These are phyloP conservation scores for Mustelus asterias DNA, from an alignment of 2,113 vertebrate species.

Conservation along the genomic window DNA sequence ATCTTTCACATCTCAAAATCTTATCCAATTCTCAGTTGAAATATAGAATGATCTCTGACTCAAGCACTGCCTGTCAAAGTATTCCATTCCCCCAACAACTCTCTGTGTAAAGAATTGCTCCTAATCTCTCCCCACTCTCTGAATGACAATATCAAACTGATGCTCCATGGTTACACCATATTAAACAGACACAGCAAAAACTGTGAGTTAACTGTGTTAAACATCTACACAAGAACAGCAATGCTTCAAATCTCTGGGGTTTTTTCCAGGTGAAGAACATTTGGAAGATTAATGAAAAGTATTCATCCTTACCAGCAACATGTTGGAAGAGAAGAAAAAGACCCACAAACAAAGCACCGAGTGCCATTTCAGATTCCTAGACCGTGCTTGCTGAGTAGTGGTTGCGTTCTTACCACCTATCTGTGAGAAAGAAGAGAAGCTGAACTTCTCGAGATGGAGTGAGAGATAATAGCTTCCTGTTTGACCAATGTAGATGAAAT, in stretches of 20 bases:
- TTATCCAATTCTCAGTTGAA: neutral
- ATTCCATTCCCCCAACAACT: too few species aligned
- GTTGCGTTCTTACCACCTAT: neutral
- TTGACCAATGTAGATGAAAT: neutral
- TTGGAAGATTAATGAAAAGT: neutral
- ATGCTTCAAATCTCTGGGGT: neutral
- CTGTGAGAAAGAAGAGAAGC: neutral
- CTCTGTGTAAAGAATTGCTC: too few species aligned
- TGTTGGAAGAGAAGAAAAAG: neutral
- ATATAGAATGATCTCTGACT: neutral
- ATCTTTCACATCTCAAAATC: neutral
- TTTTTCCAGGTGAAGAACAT: neutral
- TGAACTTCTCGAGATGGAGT: neutral
- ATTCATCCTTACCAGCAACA: neutral
- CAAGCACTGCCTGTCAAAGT: too few species aligned
- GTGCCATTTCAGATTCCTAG: neutral
- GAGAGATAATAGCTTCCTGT: neutral
- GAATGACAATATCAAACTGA: neutral
- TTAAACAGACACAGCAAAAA: neutral
- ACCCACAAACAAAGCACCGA: neutral
- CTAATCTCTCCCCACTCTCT: too few species aligned
- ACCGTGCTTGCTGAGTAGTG: too few species aligned
- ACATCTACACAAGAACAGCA: neutral
- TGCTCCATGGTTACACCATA: neutral
- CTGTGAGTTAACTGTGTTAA: neutral